Conservation (phyloP, 2,888 invertebrate species). For the Imbricaverruca yamaguchii region DNA sequence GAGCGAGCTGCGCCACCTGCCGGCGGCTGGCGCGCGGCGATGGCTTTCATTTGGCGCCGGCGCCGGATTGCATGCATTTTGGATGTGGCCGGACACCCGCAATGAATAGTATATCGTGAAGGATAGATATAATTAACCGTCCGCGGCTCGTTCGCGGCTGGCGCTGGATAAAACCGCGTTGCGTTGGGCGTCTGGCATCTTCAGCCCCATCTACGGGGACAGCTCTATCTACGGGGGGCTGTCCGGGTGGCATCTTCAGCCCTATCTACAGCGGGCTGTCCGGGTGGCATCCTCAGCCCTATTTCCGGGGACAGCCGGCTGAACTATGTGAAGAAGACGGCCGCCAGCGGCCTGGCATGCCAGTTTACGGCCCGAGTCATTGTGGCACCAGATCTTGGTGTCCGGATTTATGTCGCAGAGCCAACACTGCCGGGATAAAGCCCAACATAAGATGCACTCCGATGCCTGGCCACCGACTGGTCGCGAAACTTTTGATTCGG, state of each 20-base stretch:
- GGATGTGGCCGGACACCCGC: conserved; percentile 1
- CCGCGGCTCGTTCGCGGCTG: not conserved
- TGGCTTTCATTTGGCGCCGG: not conserved
- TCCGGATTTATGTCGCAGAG: not conserved
- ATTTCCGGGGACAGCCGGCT: not conserved
- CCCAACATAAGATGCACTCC: not conserved
- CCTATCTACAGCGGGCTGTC: no score
- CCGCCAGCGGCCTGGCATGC: not conserved
- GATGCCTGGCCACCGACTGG: not conserved
- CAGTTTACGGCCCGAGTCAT: not conserved
- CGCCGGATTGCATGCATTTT: conserved; percentile 17
- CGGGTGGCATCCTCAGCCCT: no score
- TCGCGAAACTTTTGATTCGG: conserved; percentile 13
- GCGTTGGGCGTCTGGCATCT: not conserved
- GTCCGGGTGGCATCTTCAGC: not conserved
- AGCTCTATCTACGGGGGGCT: no score
- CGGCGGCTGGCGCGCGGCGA: not conserved
- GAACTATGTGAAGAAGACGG: not conserved
- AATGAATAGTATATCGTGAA: not conserved
- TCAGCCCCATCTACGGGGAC: no score
- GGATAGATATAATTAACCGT: not conserved
- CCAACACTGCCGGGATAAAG: not conserved
- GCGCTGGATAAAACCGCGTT: not conserved
- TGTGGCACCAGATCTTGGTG: not conserved
- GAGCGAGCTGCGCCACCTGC: not conserved